A percentile compares a stretch with the other conserved stretches of the same genome.
phyloP scores from a whole-genome alignment of 2,797 vertebrate genomes.

The Danio choprae region DNA sequence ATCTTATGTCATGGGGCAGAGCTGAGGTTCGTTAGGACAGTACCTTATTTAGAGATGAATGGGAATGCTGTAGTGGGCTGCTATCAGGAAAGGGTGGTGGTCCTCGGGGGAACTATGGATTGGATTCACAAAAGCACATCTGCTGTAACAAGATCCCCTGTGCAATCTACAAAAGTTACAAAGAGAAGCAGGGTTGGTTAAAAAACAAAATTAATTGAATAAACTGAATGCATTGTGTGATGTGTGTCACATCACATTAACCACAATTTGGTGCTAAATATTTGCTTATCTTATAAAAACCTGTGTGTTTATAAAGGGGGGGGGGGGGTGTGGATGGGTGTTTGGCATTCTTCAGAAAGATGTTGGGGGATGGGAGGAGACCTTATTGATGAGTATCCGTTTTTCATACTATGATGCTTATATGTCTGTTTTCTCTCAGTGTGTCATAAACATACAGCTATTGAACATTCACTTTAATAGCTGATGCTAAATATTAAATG shows the following conservation, averaged over 20 bases:
- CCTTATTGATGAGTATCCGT: conserved; percentile 11
- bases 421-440: background rate
- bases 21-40: conserved; percentile 27
- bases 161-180: conserved; percentile 22
- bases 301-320: conserved; percentile 26
- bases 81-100: conserved; percentile 39
- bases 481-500: background rate
- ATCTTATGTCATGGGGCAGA: conserved; percentile 37
- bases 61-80: background rate
- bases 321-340: conserved; percentile 3
- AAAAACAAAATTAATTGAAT: conserved; percentile 11
- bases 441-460: background rate
- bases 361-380: conserved; percentile 36
- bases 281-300: conserved; percentile 3
- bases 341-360: conserved; percentile 33
- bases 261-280: background rate
- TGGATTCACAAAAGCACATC: conserved; percentile 52
- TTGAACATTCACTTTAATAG: background rate
- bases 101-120: conserved; percentile 44
- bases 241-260: background rate
- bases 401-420: conserved; percentile 12
- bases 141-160: conserved; percentile 48
- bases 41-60: conserved; percentile 35
- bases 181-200: conserved; percentile 31
- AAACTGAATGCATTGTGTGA: background rate